Base-by-base conservation (phyloP, 2,888 invertebrate genomes). In the Drosophila kokeensis region DNA sequence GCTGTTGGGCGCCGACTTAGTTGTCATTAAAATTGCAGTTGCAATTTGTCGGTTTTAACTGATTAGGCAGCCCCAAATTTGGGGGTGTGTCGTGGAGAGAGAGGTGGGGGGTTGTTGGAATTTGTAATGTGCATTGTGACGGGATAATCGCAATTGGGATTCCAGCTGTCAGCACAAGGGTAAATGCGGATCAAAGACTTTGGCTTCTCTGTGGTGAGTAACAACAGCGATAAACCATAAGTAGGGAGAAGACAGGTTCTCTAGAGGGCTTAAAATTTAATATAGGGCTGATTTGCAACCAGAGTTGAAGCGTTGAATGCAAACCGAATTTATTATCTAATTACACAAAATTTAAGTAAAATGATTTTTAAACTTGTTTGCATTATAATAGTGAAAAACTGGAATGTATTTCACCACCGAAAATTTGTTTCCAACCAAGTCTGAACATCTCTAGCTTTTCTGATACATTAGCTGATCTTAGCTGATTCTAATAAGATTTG, bases 11-110 rank as follows among this genome's bases (percentile, higher is more conserved):
- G 61, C 50, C 67, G 77, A 52, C 55, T 83, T 71, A 67, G 65
- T 64, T 79, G 73, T 76, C 73, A 84, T 71, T 75, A 73, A 59
- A 87, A 89, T 83, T 89, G 75, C 89, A 73, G 78, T 75, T 83
- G 78, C 87, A 88, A 86, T 87, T 84, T 79, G 82, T 82, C 62
- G 72, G 52, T 24, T 65, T 55, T 59, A 65, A 52, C 81, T 59
- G 81, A 66, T 75, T 66, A 24, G 15, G 65, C 63, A 73, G 48
- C 27, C 27, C 45, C 24, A 45, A 32, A n/a, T 32, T 38, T 36
- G 55, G 32, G 32, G 4, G 11, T 32, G 10, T n/a, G 4, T 50
- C 2, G 2, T 2, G 52, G 6, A 15, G 34, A 6, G 36, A 49
- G 50, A 6, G 13, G 10, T 4, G 2, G n/a, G 13, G 4, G 0